Evolutionary conservation across 2,888 invertebrate genomes (phyloP).

Genomic region (Rutpela maculata): DNA sequence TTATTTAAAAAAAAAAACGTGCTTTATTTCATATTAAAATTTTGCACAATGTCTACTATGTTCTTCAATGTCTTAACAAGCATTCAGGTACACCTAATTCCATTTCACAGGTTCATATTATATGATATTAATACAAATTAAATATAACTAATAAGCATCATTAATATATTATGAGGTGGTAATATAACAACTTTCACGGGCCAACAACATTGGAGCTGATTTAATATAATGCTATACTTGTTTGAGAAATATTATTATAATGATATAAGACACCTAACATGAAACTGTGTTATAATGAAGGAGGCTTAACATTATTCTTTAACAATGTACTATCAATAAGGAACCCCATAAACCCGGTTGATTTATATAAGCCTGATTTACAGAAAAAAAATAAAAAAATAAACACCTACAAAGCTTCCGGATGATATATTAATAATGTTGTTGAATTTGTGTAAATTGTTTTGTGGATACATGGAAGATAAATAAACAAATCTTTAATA

Average conservation of each 20-base stretch:
- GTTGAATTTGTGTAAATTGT: background rate
- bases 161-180: background rate
- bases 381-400: background rate
- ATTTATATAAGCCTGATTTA: background rate
- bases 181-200: conserved; percentile 4
- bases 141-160: conserved; percentile 1
- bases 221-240: conserved; percentile 13
- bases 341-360: background rate
- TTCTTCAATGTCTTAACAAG: background rate
- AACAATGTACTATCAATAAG: conserved; percentile 1
- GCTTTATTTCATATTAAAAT: too few relatives aligned
- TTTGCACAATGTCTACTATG: background rate
- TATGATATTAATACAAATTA: background rate
- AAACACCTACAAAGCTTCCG: background rate
- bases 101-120: background rate
- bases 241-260: conserved; percentile 18
- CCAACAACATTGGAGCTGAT: background rate
- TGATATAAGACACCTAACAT: conserved; percentile 26
- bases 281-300: background rate
- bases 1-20: too few relatives aligned
- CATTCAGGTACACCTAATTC: background rate
- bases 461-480: background rate
- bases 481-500: conserved; percentile 1
- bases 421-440: background rate
- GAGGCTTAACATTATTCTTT: conserved; percentile 5